phyloP scores from a whole-genome alignment of 2,797 vertebrate species.

The Sebastes nivosus region DNA sequence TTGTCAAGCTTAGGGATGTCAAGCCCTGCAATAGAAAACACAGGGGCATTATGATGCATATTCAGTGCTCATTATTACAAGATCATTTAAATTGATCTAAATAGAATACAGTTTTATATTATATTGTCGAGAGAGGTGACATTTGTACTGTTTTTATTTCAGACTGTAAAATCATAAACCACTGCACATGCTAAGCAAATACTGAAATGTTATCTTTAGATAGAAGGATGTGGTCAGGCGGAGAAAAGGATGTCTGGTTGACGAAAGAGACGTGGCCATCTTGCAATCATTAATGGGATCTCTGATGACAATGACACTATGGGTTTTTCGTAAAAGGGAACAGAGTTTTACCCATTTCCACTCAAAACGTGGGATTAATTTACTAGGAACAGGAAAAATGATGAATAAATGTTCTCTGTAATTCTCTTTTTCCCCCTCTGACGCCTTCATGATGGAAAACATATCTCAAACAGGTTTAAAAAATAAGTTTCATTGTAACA shows the following conservation, averaged over 20 bases:
- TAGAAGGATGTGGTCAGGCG: background rate
- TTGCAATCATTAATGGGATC: background rate
- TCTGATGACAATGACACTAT: background rate
- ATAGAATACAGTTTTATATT: background rate
- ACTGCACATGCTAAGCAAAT: background rate
- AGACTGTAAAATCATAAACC: background rate
- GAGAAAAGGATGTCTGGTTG: constrained; percentile 1
- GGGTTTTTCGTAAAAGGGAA: background rate
- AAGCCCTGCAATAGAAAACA: constrained; percentile 40
- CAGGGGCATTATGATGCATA: background rate
- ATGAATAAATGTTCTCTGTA: background rate
- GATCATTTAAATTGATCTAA: background rate
- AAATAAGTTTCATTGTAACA: background rate
- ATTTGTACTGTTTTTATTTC: background rate
- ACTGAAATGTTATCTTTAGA: background rate
- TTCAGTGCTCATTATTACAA: background rate
- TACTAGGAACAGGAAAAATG: background rate
- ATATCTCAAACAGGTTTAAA: background rate
- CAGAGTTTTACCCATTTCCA: background rate
- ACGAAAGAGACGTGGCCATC: background rate
- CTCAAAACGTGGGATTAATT: rapidly evolving
- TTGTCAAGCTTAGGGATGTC: background rate
- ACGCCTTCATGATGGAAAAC: background rate
- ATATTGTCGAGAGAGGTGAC: background rate
- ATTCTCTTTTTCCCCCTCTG: rapidly evolving